Conservation (phyloP, 1,140 invertebrate genomes). For the Drosophila nikananu region DNA sequence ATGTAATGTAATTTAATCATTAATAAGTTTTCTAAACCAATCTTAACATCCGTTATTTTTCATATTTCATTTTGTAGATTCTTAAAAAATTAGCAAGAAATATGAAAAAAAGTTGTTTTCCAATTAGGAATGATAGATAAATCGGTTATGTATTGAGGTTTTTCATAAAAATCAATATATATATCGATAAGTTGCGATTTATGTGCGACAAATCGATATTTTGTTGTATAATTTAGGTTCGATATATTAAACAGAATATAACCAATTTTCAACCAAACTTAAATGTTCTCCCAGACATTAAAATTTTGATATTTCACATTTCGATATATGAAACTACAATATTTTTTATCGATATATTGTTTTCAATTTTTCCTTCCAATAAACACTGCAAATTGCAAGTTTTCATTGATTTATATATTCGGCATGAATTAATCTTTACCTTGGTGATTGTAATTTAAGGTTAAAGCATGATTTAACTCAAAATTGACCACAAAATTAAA, state of each 20-base stretch:
- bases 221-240: no score
- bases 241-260: no score
- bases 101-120: no score
- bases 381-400: neutral
- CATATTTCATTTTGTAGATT: no score
- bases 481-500: neutral
- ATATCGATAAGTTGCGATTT: no score
- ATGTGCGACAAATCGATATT: neutral
- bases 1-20: neutral
- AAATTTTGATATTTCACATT: no score
- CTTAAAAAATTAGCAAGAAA: no score
- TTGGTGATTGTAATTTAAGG: neutral
- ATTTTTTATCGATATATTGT: neutral
- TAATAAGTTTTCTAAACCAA: neutral
- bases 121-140: neutral
- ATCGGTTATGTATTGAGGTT: neutral
- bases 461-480: conserved; percentile 4
- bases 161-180: no score
- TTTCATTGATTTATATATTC: neutral
- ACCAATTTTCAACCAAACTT: no score
- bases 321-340: neutral
- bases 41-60: neutral
- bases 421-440: conserved; percentile 10
- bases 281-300: no score
- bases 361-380: neutral